phyloP scores from a whole-genome alignment of 1,140 invertebrate genomes.

The Caerostris darwini region DNA sequence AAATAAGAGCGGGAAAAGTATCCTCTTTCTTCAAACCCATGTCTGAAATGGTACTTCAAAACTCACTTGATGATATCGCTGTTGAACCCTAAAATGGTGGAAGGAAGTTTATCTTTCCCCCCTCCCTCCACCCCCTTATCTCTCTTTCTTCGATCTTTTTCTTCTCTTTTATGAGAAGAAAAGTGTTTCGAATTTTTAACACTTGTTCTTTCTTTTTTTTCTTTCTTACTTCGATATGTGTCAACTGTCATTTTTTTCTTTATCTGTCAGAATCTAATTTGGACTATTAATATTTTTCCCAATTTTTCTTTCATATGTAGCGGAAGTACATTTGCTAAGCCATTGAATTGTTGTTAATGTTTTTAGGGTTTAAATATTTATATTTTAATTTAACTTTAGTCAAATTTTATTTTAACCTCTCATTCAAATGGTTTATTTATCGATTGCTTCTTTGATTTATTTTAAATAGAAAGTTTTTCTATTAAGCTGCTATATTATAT shows the following conservation, averaged over 20 bases:
- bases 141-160: not conserved
- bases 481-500: too few relatives aligned
- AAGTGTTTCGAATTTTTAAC: conserved; percentile 44
- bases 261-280: not conserved
- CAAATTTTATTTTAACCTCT: too few relatives aligned
- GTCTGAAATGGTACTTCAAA: conserved; percentile 53
- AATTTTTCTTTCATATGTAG: too few relatives aligned
- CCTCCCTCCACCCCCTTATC: not conserved
- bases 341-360: too few relatives aligned
- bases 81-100: conserved; percentile 60
- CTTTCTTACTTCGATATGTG: not conserved
- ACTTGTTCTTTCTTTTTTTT: not conserved
- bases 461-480: too few relatives aligned
- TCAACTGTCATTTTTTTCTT: conserved; percentile 18
- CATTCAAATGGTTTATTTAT: too few relatives aligned
- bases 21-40: conserved; percentile 1
- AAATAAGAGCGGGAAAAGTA: conserved; percentile 42
- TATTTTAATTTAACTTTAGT: too few relatives aligned
- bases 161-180: conserved; percentile 28
- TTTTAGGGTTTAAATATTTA: too few relatives aligned
- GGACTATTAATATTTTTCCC: not conserved
- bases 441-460: too few relatives aligned
- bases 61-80: conserved; percentile 71
- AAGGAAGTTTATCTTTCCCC: conserved; percentile 42
- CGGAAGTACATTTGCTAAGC: too few relatives aligned